Conservation (phyloP, 35 echinoderm and acorn worm species). For the Ophioderma brevispina region DNA sequence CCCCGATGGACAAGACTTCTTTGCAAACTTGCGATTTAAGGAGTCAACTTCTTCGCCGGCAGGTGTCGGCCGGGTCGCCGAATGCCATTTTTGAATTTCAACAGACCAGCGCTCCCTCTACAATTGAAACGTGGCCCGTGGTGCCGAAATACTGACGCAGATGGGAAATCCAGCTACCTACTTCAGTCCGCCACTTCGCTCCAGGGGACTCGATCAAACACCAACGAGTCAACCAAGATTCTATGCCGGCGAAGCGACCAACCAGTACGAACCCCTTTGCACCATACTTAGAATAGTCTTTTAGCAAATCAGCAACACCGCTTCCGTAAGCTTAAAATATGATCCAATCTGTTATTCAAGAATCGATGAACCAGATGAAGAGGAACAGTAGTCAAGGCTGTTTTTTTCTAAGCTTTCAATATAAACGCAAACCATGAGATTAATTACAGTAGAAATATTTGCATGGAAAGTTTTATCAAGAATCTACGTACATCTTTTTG, state of each 20-base stretch:
- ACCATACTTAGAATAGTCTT: not conserved
- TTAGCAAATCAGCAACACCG: not conserved
- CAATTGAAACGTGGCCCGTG: slow-evolving; percentile 53
- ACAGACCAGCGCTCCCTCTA: not conserved
- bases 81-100: not conserved
- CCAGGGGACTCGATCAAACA: slow-evolving; percentile 67
- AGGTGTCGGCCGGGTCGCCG: not conserved
- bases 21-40: slow-evolving; percentile 73
- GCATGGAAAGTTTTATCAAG: no score
- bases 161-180: slow-evolving; percentile 79
- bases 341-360: no score
- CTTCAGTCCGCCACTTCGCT: no score
- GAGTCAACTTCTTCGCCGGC: slow-evolving; percentile 50
- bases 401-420: no score
- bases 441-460: no score
- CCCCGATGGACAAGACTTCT: slow-evolving; percentile 59
- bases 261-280: slow-evolving; percentile 70
- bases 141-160: slow-evolving; percentile 41
- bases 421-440: no score
- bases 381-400: no score
- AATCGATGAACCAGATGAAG: no score
- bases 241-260: slow-evolving; percentile 56
- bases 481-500: no score
- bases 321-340: not conserved
- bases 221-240: slow-evolving; percentile 64